Evolutionary conservation across 2,797 vertebrate genomes (phyloP).

Genomic region (Vireo griseus): DNA sequence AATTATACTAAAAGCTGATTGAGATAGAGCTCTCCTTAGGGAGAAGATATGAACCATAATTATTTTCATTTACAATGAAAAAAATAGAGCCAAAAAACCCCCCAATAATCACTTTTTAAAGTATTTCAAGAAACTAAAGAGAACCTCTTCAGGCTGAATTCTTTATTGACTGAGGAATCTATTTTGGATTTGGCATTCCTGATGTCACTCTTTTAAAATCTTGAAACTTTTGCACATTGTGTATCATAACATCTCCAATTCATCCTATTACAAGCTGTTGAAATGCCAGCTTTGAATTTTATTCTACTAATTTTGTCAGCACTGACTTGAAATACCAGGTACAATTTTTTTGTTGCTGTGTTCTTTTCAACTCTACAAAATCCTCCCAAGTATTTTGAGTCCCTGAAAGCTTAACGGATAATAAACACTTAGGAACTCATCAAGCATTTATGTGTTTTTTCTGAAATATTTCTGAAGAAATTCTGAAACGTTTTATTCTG

Average conservation of each 20-base stretch:
- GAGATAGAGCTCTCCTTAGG: background rate
- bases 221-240: background rate
- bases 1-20: background rate
- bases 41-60: background rate
- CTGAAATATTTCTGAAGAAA: background rate
- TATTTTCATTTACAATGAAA: background rate
- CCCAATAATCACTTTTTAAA: background rate
- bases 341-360: background rate
- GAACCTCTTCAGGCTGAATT: background rate
- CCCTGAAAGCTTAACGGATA: background rate
- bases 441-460: background rate
- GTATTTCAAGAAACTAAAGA: background rate
- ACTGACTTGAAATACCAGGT: background rate
- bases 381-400: background rate
- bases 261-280: background rate
- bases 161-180: background rate
- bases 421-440: background rate
- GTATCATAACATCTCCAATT: background rate
- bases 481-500: background rate
- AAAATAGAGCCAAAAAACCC: rapidly evolving
- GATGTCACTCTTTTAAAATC: background rate
- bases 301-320: background rate
- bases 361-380: background rate
- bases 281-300: background rate
- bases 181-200: background rate